Conservation (phyloP, 1,140 invertebrate species). For the Eubasilissa regina region DNA sequence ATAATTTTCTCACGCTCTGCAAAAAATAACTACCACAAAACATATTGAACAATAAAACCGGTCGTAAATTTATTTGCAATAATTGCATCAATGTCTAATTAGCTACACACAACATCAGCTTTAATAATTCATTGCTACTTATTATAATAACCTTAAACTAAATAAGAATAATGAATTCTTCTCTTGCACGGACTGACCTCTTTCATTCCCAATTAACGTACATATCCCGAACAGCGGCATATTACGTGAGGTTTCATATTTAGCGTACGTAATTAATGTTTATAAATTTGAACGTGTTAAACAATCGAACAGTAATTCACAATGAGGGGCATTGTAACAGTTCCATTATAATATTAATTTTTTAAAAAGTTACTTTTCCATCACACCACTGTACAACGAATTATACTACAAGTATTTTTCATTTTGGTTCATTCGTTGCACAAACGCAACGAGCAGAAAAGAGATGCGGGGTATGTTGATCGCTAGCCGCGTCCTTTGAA, state of each 20-base stretch:
- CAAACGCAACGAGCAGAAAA: too few species aligned
- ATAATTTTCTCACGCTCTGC: slow-evolving; percentile 10
- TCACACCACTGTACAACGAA: too few species aligned
- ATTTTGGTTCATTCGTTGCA: too few species aligned
- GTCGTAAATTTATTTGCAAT: slow-evolving; percentile 9
- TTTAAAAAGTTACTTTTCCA: too few species aligned
- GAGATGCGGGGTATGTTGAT: too few species aligned
- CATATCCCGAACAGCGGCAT: neutral
- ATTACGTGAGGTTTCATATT: slow-evolving; percentile 38
- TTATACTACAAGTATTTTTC: too few species aligned
- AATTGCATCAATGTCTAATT: slow-evolving; percentile 18
- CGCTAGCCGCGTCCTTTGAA: too few species aligned
- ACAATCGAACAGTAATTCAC: slow-evolving; percentile 24
- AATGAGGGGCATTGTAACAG: slow-evolving; percentile 11
- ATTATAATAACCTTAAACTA: slow-evolving; percentile 39
- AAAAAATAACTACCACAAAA: neutral
- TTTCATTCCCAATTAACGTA: slow-evolving; percentile 25
- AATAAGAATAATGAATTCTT: slow-evolving; percentile 30
- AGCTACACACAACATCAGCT: neutral
- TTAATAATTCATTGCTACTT: slow-evolving; percentile 23
- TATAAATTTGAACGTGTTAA: slow-evolving; percentile 33
- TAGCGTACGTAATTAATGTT: slow-evolving; percentile 39
- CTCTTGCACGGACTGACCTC: slow-evolving; percentile 18
- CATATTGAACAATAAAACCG: slow-evolving; percentile 21
- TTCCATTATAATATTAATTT: too few species aligned